Evolutionary conservation across 1,140 invertebrate genomes (phyloP).

Genomic region (Drosophila nebulosa): DNA sequence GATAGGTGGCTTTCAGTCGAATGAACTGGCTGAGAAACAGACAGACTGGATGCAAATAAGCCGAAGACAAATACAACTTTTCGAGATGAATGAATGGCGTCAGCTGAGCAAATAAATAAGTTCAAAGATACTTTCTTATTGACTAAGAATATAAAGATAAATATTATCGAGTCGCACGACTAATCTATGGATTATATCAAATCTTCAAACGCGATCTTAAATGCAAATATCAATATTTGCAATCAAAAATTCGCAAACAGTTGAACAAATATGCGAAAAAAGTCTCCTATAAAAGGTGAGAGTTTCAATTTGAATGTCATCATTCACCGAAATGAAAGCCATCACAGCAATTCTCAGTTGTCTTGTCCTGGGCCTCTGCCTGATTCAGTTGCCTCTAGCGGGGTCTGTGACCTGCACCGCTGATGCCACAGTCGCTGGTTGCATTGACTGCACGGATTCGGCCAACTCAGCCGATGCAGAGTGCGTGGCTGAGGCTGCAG

Average conservation of each 20-base stretch:
- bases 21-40: neutral
- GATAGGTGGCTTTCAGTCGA: neutral
- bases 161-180: neutral
- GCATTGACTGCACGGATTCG: conserved; percentile 4
- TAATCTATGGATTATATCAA: neutral
- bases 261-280: conserved; percentile 6
- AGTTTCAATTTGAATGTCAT: neutral
- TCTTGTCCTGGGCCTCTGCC: conserved; percentile 2
- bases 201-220: neutral
- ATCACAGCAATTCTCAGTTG: neutral
- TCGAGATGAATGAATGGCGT: neutral
- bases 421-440: conserved; percentile 3
- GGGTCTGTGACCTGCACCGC: neutral
- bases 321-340: conserved; percentile 7
- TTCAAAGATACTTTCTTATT: neutral
- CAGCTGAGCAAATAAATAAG: neutral
- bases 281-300: neutral
- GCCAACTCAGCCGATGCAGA: conserved; percentile 1
- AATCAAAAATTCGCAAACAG: neutral
- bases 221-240: neutral
- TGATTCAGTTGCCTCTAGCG: neutral
- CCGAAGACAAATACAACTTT: neutral
- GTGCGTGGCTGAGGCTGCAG: neutral
- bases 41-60: neutral
- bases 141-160: neutral